Conservation (phyloP, 2,888 invertebrate genomes). For the Nemurella pictetii region DNA sequence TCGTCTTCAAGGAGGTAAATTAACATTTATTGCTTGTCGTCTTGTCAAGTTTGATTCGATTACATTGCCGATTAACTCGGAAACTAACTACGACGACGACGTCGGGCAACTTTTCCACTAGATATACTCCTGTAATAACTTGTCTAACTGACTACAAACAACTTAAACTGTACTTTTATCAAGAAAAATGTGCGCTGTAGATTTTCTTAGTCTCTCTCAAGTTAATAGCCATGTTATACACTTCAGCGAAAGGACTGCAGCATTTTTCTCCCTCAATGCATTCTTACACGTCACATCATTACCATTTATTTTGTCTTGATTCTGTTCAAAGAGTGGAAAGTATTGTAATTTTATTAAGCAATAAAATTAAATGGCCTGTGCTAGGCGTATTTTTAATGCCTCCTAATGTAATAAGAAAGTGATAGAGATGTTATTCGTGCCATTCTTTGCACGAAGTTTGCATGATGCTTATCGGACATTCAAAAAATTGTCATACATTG, state of each 20-base stretch:
- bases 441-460: neutral
- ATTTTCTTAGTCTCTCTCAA: conserved; percentile 1
- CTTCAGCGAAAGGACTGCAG: neutral
- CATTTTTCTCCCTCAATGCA: neutral
- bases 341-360: conserved; percentile 6
- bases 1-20: conserved; percentile 6
- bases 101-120: conserved; percentile 10
- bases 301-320: conserved; percentile 6
- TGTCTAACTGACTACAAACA: conserved; percentile 10
- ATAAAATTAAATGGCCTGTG: conserved; percentile 9
- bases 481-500: neutral
- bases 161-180: conserved; percentile 21
- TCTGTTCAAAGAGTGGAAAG: conserved; percentile 7
- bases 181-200: conserved; percentile 7
- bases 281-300: neutral
- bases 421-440: neutral
- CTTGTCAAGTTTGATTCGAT: conserved; percentile 5
- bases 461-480: neutral
- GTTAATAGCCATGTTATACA: neutral
- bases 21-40: conserved; percentile 25
- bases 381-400: neutral
- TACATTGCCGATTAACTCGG: conserved; percentile 11
- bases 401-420: neutral
- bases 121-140: conserved; percentile 17
- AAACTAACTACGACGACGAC: neutral